phyloP scores from a whole-genome alignment of 2,113 vertebrate genomes.

The Oncorhynchus tshawytscha region DNA sequence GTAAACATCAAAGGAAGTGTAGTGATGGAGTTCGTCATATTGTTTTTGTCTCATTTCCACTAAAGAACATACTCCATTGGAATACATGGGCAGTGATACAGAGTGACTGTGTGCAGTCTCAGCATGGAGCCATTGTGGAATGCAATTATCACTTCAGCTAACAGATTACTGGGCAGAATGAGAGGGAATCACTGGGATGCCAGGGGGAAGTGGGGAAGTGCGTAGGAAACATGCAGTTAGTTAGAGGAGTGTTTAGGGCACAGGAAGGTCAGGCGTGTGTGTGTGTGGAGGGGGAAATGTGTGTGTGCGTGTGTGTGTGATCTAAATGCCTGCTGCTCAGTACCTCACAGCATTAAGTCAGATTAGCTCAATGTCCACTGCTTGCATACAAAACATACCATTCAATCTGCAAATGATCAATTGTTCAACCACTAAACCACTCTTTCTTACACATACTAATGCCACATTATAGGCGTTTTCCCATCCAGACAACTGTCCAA shows the following conservation, averaged over 20 bases:
- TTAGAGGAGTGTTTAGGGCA: not conserved
- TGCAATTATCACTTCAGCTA: constrained; percentile 70
- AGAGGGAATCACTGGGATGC: constrained; percentile 47
- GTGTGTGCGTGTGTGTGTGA: too few relatives aligned
- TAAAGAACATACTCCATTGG: constrained; percentile 55
- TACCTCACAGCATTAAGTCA: constrained; percentile 28
- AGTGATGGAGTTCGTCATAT: constrained; percentile 55
- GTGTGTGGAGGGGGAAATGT: not conserved
- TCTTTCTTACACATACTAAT: constrained; percentile 14
- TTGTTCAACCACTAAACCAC: constrained; percentile 17
- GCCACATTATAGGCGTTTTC: constrained; percentile 24
- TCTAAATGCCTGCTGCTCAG: not conserved
- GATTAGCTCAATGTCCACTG: constrained; percentile 29
- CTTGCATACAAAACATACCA: constrained; percentile 10
- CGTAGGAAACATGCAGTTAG: not conserved
- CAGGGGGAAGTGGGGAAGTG: constrained; percentile 1
- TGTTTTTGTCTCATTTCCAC: constrained; percentile 66
- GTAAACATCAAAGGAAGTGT: constrained; percentile 41
- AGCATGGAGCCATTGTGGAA: constrained; percentile 67
- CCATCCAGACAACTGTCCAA: constrained; percentile 33
- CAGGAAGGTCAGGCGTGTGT: too few relatives aligned
- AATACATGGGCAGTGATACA: constrained; percentile 56
- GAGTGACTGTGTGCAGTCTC: constrained; percentile 52
- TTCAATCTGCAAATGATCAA: constrained; percentile 15
- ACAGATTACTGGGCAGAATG: constrained; percentile 56